Conservation (phyloP, 37 sponge, comb jelly and placozoan species). For the Cladorhizidae sp. region DNA sequence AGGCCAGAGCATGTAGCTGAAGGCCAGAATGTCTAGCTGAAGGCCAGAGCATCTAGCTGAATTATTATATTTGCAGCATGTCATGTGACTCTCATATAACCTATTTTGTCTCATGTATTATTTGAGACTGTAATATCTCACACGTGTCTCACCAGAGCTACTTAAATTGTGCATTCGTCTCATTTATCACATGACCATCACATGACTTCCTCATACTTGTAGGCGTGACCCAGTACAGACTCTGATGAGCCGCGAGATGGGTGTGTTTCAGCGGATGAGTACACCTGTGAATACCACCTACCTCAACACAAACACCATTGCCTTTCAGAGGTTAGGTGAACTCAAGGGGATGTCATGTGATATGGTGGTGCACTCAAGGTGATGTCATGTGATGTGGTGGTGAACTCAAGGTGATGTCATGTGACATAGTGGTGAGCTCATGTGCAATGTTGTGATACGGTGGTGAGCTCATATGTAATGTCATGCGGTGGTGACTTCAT, state of each 20-base stretch:
- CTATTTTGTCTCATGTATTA: too few relatives aligned
- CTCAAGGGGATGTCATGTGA: background rate
- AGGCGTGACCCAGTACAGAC: conserved; percentile 32
- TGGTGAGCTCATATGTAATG: too few relatives aligned
- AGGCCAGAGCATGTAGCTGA: too few relatives aligned
- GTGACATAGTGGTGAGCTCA: too few relatives aligned
- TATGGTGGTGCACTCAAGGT: background rate
- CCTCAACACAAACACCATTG: conserved; percentile 63
- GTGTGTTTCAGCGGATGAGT: conserved; percentile 55
- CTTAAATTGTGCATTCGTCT: too few relatives aligned
- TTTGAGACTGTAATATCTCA: background rate
- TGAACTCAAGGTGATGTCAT: background rate
- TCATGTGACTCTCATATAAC: background rate
- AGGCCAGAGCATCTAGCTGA: too few relatives aligned
- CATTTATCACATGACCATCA: background rate
- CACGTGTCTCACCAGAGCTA: too few relatives aligned
- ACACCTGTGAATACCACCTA: conserved; percentile 79
- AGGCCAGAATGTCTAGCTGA: too few relatives aligned
- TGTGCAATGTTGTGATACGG: too few relatives aligned
- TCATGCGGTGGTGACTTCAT: too few relatives aligned
- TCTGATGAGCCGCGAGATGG: conserved; percentile 58
- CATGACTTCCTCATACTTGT: background rate
- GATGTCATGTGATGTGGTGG: background rate
- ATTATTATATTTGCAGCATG: too few relatives aligned
- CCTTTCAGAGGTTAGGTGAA: conserved; percentile 67